These are phyloP conservation scores for Mormyrus hasselquistii DNA, from an alignment of 2,797 vertebrate genomes.

Conservation along the genomic window DNA sequence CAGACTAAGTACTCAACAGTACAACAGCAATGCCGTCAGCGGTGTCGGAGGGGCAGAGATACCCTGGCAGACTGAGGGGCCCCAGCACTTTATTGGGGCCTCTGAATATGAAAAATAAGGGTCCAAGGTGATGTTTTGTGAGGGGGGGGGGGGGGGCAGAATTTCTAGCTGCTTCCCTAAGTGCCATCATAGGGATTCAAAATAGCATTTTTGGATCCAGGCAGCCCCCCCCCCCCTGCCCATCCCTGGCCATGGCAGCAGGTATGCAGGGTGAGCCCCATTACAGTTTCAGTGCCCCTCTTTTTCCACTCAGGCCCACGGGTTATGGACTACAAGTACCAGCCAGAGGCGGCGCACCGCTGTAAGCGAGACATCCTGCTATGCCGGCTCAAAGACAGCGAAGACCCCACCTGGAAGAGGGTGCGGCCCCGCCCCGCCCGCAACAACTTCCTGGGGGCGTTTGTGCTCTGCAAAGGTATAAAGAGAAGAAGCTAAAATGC, in stretches of 20 bases:
- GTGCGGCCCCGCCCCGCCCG: constrained; percentile 88
- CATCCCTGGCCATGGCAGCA: neutral
- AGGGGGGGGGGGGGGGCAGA: neutral
- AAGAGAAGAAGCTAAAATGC: neutral
- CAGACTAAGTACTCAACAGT: neutral
- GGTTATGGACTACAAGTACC: constrained; percentile 91
- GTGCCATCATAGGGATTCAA: neutral
- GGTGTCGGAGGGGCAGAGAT: neutral
- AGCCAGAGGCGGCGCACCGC: constrained; percentile 88
- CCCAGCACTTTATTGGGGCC: neutral
- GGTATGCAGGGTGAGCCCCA: neutral
- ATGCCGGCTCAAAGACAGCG: constrained; percentile 76
- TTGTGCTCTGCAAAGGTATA: constrained; percentile 95
- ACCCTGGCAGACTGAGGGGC: neutral
- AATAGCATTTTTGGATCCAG: neutral
- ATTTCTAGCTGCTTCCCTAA: neutral
- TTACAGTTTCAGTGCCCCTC: neutral
- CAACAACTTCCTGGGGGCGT: constrained; percentile 92
- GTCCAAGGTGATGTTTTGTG: neutral
- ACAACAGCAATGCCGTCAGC: neutral
- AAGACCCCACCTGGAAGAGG: constrained; percentile 88
- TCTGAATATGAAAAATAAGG: neutral
- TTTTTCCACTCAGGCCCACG: constrained; percentile 65
- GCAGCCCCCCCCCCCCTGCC: neutral
- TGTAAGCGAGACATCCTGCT: constrained; percentile 88